These are phyloP conservation scores for Lophura nycthemera DNA, from an alignment of 2,113 vertebrate species.

Conservation along the genomic window DNA sequence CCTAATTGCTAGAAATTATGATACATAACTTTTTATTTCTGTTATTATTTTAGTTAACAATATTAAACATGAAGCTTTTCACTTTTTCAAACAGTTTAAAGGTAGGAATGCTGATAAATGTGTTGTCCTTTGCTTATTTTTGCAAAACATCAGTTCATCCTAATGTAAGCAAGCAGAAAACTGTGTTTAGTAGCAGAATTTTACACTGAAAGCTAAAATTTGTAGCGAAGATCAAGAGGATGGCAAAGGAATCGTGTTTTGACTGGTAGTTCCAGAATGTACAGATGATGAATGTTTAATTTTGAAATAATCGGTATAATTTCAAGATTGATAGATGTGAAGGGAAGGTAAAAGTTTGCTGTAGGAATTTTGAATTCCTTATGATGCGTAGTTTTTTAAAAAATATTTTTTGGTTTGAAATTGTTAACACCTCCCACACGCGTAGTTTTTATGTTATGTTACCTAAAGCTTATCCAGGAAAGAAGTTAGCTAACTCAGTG, in stretches of 20 bases:
- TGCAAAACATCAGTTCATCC: neutral
- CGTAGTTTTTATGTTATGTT: neutral
- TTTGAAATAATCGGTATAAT: neutral
- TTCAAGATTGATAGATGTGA: neutral
- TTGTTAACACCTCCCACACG: neutral
- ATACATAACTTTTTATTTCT: neutral
- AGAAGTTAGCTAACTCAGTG: neutral
- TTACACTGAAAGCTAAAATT: neutral
- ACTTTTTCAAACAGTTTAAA: neutral
- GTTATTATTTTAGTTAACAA: neutral
- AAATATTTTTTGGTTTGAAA: neutral
- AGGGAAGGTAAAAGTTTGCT: neutral
- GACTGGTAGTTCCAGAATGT: neutral
- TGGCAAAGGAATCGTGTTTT: neutral
- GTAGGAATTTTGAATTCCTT: neutral
- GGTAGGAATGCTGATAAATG: neutral
- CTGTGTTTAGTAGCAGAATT: neutral
- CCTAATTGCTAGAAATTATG: neutral
- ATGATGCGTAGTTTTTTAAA: neutral
- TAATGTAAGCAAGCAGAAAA: neutral
- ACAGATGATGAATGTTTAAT: neutral
- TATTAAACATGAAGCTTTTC: neutral
- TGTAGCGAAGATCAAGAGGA: neutral
- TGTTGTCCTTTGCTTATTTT: neutral
- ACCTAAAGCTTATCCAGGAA: neutral